Conservation (phyloP, 1,140 invertebrate species). For the Aphaenogaster ashmeadi region DNA sequence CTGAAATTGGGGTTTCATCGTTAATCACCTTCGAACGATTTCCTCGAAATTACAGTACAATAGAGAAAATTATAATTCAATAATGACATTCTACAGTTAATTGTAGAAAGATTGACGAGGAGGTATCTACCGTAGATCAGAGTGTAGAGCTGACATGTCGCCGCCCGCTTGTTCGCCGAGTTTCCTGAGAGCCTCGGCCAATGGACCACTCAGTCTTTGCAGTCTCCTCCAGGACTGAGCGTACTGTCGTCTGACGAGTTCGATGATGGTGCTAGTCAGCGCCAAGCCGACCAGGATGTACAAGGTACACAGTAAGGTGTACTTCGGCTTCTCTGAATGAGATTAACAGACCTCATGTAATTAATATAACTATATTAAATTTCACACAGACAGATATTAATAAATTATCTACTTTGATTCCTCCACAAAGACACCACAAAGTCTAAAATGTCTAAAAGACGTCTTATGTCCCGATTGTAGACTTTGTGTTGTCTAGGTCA, state of each 20-base stretch:
- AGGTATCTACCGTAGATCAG: conserved; percentile 88
- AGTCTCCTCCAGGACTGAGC: conserved; percentile 94
- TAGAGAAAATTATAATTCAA: conserved; percentile 51
- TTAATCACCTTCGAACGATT: conserved; percentile 5
- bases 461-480: too few species aligned
- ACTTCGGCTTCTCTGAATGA: conserved; percentile 92
- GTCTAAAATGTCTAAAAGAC: too few species aligned
- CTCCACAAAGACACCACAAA: too few species aligned
- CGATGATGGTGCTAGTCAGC: conserved; percentile 97
- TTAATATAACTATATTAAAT: not conserved
- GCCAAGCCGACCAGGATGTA: conserved; percentile 98
- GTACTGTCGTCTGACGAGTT: conserved; percentile 94
- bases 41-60: conserved; percentile 16
- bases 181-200: conserved; percentile 92
- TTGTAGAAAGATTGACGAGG: not conserved
- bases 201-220: conserved; percentile 92
- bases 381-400: not conserved
- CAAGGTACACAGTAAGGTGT: conserved; percentile 95
- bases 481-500: too few species aligned
- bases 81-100: not conserved
- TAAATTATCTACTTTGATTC: not conserved
- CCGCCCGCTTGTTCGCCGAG: conserved; percentile 92
- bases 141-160: conserved; percentile 91
- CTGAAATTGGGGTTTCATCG: conserved; percentile 61
- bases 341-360: not conserved